Evolutionary conservation across 2,797 vertebrate species (phyloP).

Genomic region (Sebastes hubbsi): DNA sequence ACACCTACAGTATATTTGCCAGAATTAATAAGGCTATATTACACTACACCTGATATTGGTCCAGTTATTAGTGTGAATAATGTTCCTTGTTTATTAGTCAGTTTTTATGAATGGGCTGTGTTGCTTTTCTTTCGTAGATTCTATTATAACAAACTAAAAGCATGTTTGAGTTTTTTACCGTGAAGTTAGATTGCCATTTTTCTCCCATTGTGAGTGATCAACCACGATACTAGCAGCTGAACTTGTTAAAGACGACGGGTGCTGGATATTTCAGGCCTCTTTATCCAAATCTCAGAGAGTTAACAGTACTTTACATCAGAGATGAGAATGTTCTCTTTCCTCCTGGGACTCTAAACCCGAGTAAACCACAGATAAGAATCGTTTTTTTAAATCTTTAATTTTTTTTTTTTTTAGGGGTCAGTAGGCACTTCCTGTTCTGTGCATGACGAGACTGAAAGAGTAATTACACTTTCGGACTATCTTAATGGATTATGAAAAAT

Average conservation of each 20-base stretch:
- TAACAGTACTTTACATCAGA: conserved; percentile 41
- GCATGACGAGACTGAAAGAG: conserved; percentile 35
- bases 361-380: conserved; percentile 10
- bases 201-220: neutral
- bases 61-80: neutral
- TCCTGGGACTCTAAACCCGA: neutral
- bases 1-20: neutral
- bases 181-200: neutral
- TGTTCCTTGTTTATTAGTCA: neutral
- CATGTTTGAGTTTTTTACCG: neutral
- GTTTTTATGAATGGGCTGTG: neutral
- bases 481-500: conserved; percentile 64
- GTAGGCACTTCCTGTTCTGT: neutral
- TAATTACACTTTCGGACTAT: conserved; percentile 60
- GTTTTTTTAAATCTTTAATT: conserved; percentile 7
- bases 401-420: neutral
- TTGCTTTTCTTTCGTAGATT: neutral
- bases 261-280: conserved; percentile 4
- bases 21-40: neutral
- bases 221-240: neutral
- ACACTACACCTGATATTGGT: neutral
- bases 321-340: conserved; percentile 25
- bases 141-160: neutral
- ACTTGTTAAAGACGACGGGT: neutral
- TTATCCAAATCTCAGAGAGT: conserved; percentile 22